Base-by-base conservation (phyloP, 2,113 vertebrate genomes). In the Syngnathus typhle region DNA sequence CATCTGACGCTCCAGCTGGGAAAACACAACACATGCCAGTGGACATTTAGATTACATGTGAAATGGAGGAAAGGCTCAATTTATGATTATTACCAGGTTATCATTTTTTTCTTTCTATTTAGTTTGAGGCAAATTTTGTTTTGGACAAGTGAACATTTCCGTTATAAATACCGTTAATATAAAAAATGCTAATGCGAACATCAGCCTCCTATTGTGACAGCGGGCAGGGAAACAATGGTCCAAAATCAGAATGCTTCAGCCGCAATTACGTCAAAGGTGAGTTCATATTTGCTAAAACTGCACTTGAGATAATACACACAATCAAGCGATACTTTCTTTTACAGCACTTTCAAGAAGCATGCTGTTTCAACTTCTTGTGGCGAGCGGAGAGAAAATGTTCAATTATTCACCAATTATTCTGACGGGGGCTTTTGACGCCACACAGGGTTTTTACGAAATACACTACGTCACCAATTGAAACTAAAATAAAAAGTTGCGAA, bases 1-100 rank as follows among this genome's bases (percentile, higher is more conserved):
- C 63, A 96, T 88, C 83, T 96, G 93, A 47, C 94, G 93, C 87
- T 98, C 94, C 88, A 97, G 72, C 96, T 96, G 36, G 11, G 21
- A 36, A 49, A 72, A 59, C 43, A 59, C 13, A 67, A 69, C 43
- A 47, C 6, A 15, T n/a, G 49, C 7, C 18, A 19, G 19, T n/a
- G 49, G 21, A 27, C 21, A 55, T 27, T 8, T 27, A 11, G 46
- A 21, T 55, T 23, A 16, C 19, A 51, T 3, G n/a, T 11, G n/a
- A 2, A 9, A 54, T 41, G 7, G 27, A 32, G 27, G 10, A 41
- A 41, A 41, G 39, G 39, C 43, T 15, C 12, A 11, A 44, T 11
- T 44, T 3, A 11, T 13, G 13, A 13, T 44, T 13, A 44, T 13
- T 13, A 44, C 9, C 13, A 2, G 41, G 39, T 39, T 11, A 43